phyloP scores from a whole-genome alignment of 2,797 vertebrate genomes.

The Emydoidea blandingii region DNA sequence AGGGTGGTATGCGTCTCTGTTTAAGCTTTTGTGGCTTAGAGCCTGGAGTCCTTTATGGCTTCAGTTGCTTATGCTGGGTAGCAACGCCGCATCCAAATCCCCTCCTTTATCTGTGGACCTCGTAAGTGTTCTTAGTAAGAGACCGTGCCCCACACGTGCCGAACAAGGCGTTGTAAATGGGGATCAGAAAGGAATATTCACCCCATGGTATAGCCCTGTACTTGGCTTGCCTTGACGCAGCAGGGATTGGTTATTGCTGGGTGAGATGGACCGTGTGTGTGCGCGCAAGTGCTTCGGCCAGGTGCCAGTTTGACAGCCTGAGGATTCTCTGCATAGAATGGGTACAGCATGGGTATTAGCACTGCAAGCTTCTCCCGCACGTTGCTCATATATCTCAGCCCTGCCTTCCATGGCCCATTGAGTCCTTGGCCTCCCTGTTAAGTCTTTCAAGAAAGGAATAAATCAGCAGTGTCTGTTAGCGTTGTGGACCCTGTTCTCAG shows the following conservation, averaged over 20 bases:
- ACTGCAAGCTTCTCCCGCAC: background rate
- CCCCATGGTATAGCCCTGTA: rapidly evolving
- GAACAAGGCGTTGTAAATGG: rapidly evolving
- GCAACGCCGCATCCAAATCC: background rate
- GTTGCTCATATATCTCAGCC: background rate
- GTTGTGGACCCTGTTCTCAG: background rate
- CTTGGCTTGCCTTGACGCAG: background rate
- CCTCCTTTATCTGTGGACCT: rapidly evolving
- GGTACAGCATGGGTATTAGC: background rate
- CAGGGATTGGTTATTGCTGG: background rate
- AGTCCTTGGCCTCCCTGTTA: background rate
- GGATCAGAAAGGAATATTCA: rapidly evolving
- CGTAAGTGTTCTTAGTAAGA: background rate
- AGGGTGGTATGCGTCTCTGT: background rate
- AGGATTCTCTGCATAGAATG: rapidly evolving
- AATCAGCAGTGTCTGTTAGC: background rate
- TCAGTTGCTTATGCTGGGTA: background rate
- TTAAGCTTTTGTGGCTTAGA: background rate
- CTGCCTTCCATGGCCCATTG: background rate
- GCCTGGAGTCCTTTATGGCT: background rate
- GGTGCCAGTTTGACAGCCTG: background rate
- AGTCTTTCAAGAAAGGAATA: background rate
- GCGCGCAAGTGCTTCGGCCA: background rate
- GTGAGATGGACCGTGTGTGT: background rate
- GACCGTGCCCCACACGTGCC: rapidly evolving